Conservation (phyloP, 2,113 vertebrate genomes). For the Xiphophorus hellerii region DNA sequence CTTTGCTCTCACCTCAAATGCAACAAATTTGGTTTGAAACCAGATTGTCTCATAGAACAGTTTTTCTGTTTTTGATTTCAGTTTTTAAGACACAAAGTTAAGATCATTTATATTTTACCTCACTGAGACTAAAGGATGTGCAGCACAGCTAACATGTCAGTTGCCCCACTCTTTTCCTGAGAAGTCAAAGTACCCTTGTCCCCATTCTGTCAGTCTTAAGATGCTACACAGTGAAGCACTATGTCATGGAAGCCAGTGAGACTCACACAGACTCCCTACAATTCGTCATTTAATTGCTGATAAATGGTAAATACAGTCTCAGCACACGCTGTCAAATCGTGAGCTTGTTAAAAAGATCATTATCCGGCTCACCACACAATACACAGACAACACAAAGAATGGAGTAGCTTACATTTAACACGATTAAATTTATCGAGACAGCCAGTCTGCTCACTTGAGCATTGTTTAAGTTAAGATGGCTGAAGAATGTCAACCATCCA, state of each 20-base stretch:
- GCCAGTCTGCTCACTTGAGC: conserved; percentile 16
- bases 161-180: conserved; percentile 30
- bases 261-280: conserved; percentile 1
- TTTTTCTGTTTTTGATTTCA: background rate
- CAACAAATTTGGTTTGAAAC: no score
- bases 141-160: conserved; percentile 7
- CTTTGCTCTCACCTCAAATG: no score
- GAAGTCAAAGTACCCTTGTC: conserved; percentile 41
- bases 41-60: no score
- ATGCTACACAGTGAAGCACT: conserved; percentile 4
- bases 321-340: conserved; percentile 40
- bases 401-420: conserved; percentile 16
- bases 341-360: conserved; percentile 5
- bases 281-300: conserved; percentile 37
- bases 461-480: conserved; percentile 12
- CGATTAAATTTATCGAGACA: conserved; percentile 39
- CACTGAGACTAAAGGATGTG: background rate
- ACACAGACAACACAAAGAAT: conserved; percentile 22
- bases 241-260: conserved; percentile 7
- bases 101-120: background rate
- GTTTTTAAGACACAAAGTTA: background rate
- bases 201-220: conserved; percentile 49
- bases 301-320: conserved; percentile 40
- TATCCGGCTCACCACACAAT: conserved; percentile 34
- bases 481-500: conserved; percentile 1